Percentiles rank a stretch among this genome's conserved stretches.
These are phyloP conservation scores for Anguilla megastoma DNA, from an alignment of 2,797 vertebrate genomes.

Conservation along the genomic window DNA sequence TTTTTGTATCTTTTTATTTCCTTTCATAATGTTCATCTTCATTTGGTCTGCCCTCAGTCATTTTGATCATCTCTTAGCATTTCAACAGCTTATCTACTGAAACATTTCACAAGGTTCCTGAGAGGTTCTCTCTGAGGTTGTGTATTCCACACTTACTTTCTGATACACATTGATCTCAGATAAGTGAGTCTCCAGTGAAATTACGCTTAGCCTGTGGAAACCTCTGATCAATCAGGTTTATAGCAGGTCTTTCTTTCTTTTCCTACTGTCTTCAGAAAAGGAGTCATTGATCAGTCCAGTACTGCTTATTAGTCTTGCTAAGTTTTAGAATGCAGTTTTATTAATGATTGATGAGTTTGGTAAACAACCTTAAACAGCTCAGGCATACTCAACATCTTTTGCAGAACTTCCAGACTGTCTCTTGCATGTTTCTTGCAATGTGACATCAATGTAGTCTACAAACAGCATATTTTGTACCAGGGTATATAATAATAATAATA, in stretches of 20 bases:
- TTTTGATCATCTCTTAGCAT: background rate
- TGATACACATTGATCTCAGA: background rate
- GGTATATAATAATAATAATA: background rate
- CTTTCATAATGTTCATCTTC: background rate
- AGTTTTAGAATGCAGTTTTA: background rate
- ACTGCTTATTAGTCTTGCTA: background rate
- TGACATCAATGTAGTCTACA: background rate
- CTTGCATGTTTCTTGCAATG: background rate
- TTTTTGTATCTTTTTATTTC: background rate
- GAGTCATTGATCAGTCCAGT: background rate
- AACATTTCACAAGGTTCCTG: background rate
- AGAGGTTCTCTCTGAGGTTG: background rate
- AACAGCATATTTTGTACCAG: background rate
- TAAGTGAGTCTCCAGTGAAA: constrained; percentile 12
- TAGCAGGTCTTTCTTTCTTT: background rate
- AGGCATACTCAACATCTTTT: background rate
- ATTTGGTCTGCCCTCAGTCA: background rate
- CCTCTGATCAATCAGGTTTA: background rate
- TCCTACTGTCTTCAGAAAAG: background rate
- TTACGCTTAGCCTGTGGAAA: background rate
- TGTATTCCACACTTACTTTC: background rate
- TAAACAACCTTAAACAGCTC: background rate
- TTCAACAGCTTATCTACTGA: background rate
- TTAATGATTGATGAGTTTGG: constrained; percentile 6
- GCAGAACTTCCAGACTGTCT: background rate